Evolutionary conservation across 2,797 vertebrate genomes (phyloP).

Genomic region (Sciurus vulgaris): DNA sequence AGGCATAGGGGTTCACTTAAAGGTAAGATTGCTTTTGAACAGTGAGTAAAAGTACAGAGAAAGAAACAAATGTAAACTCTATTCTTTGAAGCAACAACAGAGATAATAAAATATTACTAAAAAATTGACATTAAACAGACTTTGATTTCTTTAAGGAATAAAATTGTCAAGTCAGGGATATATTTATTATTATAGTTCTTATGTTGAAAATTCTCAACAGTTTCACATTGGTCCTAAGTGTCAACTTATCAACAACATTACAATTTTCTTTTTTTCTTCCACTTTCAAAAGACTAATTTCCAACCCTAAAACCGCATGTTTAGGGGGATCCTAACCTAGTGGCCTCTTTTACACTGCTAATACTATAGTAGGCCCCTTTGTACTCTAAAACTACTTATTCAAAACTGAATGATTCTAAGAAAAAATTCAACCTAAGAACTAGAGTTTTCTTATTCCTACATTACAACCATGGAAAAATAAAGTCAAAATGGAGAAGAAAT

Average conservation of each 20-base stretch:
- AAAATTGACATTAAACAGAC: background rate
- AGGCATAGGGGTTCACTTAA: rapidly evolving
- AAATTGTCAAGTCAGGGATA: slow-evolving; percentile 7
- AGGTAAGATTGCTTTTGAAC: background rate
- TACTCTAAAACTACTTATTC: background rate
- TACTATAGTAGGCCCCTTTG: background rate
- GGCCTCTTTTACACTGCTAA: background rate
- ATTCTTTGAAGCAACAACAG: background rate
- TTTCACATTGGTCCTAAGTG: slow-evolving; percentile 14
- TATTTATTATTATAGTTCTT: slow-evolving; percentile 14
- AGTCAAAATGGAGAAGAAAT: slow-evolving; percentile 17
- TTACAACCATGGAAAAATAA: slow-evolving; percentile 33
- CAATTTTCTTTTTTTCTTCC: slow-evolving; percentile 45
- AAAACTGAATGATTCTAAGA: slow-evolving; percentile 11
- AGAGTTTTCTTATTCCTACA: slow-evolving; percentile 19
- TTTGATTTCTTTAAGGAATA: slow-evolving; percentile 41
- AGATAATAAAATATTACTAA: slow-evolving; percentile 5
- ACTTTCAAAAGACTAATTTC: slow-evolving; percentile 35
- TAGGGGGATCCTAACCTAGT: background rate
- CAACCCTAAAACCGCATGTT: background rate
- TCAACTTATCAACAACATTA: background rate
- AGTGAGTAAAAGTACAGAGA: background rate
- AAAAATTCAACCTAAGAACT: slow-evolving; percentile 4
- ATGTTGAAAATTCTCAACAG: slow-evolving; percentile 19
- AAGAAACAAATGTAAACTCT: background rate